A percentile compares a stretch with the other conserved stretches of the same genome.
These are phyloP conservation scores for Cherax destructor DNA, from an alignment of 1,140 invertebrate genomes.

Conservation along the genomic window DNA sequence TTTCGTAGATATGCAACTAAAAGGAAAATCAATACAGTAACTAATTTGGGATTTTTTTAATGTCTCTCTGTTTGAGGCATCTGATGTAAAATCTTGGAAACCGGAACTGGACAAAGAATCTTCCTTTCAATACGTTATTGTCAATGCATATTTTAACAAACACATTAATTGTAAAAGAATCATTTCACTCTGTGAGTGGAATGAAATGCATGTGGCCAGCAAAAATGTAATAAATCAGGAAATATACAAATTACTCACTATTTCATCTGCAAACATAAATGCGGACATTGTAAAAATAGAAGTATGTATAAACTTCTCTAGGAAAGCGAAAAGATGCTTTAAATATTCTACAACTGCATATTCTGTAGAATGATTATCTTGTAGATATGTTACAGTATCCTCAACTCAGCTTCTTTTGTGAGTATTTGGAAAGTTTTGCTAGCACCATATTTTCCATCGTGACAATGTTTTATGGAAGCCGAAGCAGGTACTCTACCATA, in stretches of 20 bases:
- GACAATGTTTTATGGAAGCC: constrained; percentile 9
- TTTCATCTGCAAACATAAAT: too few relatives aligned
- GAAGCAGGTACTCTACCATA: background rate
- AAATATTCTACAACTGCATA: constrained; percentile 19
- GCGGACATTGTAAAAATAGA: background rate
- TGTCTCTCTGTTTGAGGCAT: background rate
- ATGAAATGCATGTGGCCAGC: constrained; percentile 3
- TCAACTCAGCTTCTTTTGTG: too few relatives aligned
- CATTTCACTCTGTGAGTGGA: constrained; percentile 9
- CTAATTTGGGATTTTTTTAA: too few relatives aligned
- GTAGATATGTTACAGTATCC: too few relatives aligned
- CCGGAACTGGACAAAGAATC: background rate
- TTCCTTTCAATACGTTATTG: too few relatives aligned
- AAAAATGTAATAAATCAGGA: too few relatives aligned
- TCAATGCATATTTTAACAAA: background rate
- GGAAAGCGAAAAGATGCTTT: background rate
- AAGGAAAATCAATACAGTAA: background rate
- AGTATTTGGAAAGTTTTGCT: background rate
- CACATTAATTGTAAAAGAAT: constrained; percentile 4
- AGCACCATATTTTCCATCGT: background rate
- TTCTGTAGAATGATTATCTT: background rate
- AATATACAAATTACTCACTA: too few relatives aligned
- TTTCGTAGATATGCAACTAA: background rate
- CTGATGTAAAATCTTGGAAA: constrained; percentile 19
- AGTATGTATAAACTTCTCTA: background rate